phyloP scores from a whole-genome alignment of 2,888 invertebrate genomes.

The Phania funesta region DNA sequence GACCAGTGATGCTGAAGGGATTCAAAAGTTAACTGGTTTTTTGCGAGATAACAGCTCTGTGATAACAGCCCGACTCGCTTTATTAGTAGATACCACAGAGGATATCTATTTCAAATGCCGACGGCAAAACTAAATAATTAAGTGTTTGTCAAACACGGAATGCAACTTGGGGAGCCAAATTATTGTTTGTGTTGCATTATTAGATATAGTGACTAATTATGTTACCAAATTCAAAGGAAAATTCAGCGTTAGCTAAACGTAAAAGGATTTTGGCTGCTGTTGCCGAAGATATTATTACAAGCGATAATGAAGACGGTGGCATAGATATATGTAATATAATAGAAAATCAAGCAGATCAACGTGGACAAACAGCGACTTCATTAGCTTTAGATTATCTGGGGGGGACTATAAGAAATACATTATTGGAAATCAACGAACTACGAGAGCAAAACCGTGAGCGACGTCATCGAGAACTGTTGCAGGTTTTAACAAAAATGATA shows the following conservation, averaged over 20 bases:
- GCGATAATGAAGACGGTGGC: slow-evolving; percentile 38
- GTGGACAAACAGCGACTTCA: neutral
- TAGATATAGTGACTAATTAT: slow-evolving; percentile 16
- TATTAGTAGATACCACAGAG: no score
- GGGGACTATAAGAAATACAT: slow-evolving; percentile 65
- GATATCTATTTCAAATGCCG: no score
- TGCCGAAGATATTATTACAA: slow-evolving; percentile 2
- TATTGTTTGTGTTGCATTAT: neutral
- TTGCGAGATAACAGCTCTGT: no score
- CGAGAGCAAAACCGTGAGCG: slow-evolving; percentile 69
- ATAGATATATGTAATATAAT: slow-evolving; percentile 38
- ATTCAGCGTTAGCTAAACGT: neutral
- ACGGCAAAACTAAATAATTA: no score
- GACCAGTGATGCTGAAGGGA: no score
- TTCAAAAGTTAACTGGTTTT: no score
- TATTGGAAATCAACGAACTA: slow-evolving; percentile 68
- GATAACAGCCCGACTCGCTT: no score
- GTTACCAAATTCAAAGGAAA: slow-evolving; percentile 6
- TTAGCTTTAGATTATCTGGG: slow-evolving; percentile 42
- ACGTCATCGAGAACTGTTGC: slow-evolving; percentile 66
- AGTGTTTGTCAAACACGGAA: no score
- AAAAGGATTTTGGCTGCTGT: slow-evolving; percentile 31
- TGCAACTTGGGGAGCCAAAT: neutral
- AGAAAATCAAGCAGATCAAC: slow-evolving; percentile 16
- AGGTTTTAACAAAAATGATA: slow-evolving; percentile 29